Base-by-base conservation (phyloP, 1,140 invertebrate genomes). In the Cryptotermes secundus region DNA sequence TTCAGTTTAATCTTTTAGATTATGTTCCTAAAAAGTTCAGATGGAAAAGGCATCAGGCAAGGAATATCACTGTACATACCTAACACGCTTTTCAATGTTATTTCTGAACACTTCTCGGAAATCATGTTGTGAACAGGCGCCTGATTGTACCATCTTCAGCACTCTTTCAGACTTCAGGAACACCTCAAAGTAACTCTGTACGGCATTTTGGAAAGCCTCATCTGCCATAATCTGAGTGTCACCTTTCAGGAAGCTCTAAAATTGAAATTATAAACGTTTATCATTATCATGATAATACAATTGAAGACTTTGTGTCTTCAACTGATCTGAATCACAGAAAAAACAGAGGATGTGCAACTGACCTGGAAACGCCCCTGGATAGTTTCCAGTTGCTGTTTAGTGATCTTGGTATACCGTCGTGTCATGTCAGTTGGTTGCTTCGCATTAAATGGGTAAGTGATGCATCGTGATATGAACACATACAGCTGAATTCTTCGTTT, bases 341-440 rank as follows among this genome's bases (percentile, higher is more conserved):
- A 49, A 49, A 49, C 22, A 49, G 22, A 35, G 38, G n/a, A 42
- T 14, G 34, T n/a, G 36, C 12, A 83, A 83, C 81, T 90, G 90
- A 96, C 96, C 93, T 98, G 96, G 92, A 99, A 99, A 88, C 98
- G 93, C 87, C 96, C 96, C 90, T 96, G 97, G 86, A 99, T 97
- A 80, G 96, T 96, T 89, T 99, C 97, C 83, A 99, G 91, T 91
- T 99, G 98, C 89, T 98, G 96, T 89, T 98, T 97, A 42, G 96
- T 98, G 83, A 99, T 96, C 93, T 99, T 99, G 82, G 94, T 95
- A 88, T 97, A 96, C 83, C 97, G 91, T 88, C 95, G 92, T 26
- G 96, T 97, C 97, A 99, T 97, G 89, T 99, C 98, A 34, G 97
- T 99, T 0, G 98, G 97, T 90, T 99, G 98, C 91, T 99, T 99